phyloP scores from a whole-genome alignment of 1,140 invertebrate genomes.

The Atopsyche davidsoni region DNA sequence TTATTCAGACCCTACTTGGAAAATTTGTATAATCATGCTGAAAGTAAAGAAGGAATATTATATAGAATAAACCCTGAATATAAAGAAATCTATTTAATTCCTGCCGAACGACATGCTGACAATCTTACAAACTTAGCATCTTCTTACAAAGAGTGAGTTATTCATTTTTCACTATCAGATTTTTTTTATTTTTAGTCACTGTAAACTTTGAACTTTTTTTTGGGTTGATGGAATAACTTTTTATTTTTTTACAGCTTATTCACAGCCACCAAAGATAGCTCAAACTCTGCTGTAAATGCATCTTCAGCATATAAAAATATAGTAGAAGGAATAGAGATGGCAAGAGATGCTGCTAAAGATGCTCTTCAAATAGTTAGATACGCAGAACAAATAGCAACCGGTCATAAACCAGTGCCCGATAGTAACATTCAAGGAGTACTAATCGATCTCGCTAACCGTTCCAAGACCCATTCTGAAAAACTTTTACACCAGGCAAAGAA shows the following conservation, averaged over 20 bases:
- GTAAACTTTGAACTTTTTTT: too few relatives aligned
- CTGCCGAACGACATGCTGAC: slow-evolving; percentile 61
- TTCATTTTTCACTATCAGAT: slow-evolving; percentile 1
- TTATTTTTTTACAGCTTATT: slow-evolving; percentile 56
- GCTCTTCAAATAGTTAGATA: slow-evolving; percentile 58
- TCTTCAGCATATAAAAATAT: slow-evolving; percentile 80
- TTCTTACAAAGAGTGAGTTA: slow-evolving; percentile 44
- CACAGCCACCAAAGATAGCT: slow-evolving; percentile 58
- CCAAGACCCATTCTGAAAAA: slow-evolving; percentile 15
- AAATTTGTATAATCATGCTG: slow-evolving; percentile 42
- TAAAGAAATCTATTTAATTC: slow-evolving; percentile 57
- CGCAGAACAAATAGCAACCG: slow-evolving; percentile 41
- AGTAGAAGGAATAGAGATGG: slow-evolving; percentile 57
- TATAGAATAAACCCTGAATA: slow-evolving; percentile 62
- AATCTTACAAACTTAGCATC: slow-evolving; percentile 57
- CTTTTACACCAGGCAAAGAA: slow-evolving; percentile 8
- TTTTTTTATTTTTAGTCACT: slow-evolving; percentile 7
- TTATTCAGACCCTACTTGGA: slow-evolving; percentile 35
- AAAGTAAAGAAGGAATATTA: slow-evolving; percentile 54
- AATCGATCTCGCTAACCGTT: slow-evolving; percentile 10
- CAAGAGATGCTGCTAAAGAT: slow-evolving; percentile 56
- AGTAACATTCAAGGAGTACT: neutral
- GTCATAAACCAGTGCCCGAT: slow-evolving; percentile 8
- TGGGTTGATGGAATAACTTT: too few relatives aligned
- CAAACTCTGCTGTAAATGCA: slow-evolving; percentile 65